These are phyloP conservation scores for Siderastrea radians DNA, from an alignment of 92 coral and sea anemone species.

Conservation along the genomic window DNA sequence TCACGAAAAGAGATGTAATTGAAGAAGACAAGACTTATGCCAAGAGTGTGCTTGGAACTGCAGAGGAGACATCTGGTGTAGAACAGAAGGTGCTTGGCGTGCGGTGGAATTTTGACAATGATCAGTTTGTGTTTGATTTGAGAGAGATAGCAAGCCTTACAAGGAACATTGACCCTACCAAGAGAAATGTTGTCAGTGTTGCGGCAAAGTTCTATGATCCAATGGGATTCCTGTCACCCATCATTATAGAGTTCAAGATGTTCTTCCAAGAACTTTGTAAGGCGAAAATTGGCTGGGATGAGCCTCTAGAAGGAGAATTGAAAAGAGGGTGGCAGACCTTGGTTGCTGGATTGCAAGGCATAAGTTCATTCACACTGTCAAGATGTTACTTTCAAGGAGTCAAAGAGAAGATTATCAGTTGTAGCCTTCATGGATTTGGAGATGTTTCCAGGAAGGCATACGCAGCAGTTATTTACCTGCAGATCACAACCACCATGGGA, in stretches of 20 bases:
- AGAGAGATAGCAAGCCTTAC: conserved; percentile 18
- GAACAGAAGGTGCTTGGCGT: conserved; percentile 12
- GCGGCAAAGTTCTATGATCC: conserved; percentile 67
- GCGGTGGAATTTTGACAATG: not conserved
- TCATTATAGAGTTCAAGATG: conserved; percentile 58
- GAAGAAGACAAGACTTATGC: conserved; percentile 25
- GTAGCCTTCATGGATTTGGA: conserved; percentile 62
- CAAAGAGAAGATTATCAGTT: conserved; percentile 8
- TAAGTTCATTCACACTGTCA: conserved; percentile 21
- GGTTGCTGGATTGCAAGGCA: conserved; percentile 33
- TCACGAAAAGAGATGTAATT: not conserved
- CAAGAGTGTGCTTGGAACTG: conserved; percentile 1
- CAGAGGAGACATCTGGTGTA: not conserved
- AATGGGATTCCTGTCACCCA: conserved; percentile 61
- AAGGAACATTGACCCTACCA: conserved; percentile 3
- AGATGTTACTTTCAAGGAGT: conserved; percentile 42
- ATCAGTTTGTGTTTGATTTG: not conserved
- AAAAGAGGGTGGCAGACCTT: conserved; percentile 44
- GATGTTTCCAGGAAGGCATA: conserved; percentile 79
- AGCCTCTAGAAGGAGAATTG: conserved; percentile 26
- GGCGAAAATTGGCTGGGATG: conserved; percentile 58
- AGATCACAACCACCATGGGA: conserved; percentile 30
- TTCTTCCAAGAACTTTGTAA: conserved; percentile 57
- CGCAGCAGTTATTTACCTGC: conserved; percentile 70
- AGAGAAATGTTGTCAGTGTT: conserved; percentile 53